These are phyloP conservation scores for Tiliqua scincoides DNA, from an alignment of 2,113 vertebrate species.

Conservation along the genomic window DNA sequence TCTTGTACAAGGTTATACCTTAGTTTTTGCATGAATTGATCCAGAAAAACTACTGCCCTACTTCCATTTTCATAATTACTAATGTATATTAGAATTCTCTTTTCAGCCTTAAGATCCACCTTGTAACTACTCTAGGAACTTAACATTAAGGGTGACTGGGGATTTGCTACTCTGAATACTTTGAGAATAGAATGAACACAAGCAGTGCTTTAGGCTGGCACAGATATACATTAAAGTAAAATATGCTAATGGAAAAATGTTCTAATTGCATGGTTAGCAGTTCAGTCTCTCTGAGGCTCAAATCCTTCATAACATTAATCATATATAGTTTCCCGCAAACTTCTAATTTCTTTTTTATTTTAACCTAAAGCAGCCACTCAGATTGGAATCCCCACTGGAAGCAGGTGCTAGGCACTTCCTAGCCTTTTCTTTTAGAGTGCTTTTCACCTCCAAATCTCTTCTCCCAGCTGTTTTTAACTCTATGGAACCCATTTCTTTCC, in stretches of 20 bases:
- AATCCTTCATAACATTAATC: too few species aligned
- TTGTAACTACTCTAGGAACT: neutral
- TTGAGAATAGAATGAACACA: neutral
- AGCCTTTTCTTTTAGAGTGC: too few species aligned
- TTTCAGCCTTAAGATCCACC: neutral
- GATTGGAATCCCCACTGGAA: too few species aligned
- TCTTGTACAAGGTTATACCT: neutral
- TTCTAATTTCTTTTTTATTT: too few species aligned
- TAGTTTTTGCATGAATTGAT: neutral
- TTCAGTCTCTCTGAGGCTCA: neutral
- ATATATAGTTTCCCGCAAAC: too few species aligned
- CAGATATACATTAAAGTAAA: neutral
- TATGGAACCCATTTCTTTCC: too few species aligned
- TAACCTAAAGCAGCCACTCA: too few species aligned
- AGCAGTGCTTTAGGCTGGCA: neutral
- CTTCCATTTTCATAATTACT: neutral
- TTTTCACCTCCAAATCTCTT: too few species aligned
- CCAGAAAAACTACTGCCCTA: neutral
- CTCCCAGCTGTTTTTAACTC: too few species aligned
- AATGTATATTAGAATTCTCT: neutral
- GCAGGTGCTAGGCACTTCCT: too few species aligned
- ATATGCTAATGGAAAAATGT: accelerated
- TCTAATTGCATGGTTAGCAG: neutral
- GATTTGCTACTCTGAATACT: neutral
- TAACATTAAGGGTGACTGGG: neutral